Base-by-base conservation (phyloP, 1,140 invertebrate species). In the Pemphigus obesinymphae region DNA sequence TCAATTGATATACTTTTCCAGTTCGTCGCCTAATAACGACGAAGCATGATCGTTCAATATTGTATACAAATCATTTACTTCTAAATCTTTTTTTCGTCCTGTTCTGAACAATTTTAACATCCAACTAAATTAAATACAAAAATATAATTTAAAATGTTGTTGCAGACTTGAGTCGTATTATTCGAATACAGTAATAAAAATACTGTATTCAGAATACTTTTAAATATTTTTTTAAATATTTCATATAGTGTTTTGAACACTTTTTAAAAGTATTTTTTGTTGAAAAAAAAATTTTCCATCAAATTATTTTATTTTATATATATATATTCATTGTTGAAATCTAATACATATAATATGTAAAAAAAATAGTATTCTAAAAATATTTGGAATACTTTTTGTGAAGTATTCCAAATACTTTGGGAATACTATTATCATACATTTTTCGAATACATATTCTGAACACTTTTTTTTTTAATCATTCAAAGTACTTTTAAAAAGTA, bases 41-140 rank as follows among this genome's bases (percentile, higher is more conserved):
- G 91, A 90, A 55, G 86, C 86, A 84, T 92, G 90, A 85, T 91
- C 90, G 83, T 90, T 89, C 81, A 92, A 89, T n/a, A 91, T 89
- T 75, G 89, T 89, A 84, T 90, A 92, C 26, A 94, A 88, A 87
- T 94, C 92, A 55, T 89, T 86, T 73, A 91, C 86, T 85, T 91
- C 91, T 17, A 93, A 87, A 84, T 93, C 91, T 83, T 90, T 88
- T 83, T 89, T 89, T 85, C 88, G 90, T 17, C 92, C 92, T n/a
- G 89, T 86, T 88, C 89, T 91, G 85, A 92, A 92, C 15, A 90
- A 89, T 50, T 90, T 90, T 84, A 92, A 86, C 83, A 91, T 89
- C 90, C 91, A 93, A 83, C 91, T 89, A 10, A 23, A 34, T 0
- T 85, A 86, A 88, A 88, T 23, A 66, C 82, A 83, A 31, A 66